Conservation (phyloP, 2,113 vertebrate genomes). For the Himantopus leucocephalus region DNA sequence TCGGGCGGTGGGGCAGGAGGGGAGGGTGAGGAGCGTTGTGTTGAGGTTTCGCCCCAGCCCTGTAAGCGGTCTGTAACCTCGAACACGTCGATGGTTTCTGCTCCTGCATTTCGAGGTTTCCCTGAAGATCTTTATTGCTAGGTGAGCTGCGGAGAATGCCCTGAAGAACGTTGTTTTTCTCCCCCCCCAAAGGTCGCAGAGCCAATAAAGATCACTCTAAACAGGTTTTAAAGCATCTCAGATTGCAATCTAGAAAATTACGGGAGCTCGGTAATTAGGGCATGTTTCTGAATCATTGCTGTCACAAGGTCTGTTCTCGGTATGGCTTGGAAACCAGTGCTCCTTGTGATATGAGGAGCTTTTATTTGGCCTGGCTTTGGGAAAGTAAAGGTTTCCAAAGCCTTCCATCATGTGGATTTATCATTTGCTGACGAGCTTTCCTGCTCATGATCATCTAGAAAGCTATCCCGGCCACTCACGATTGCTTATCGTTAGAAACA, state of each 20-base stretch:
- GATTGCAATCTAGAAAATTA: slow-evolving; percentile 50
- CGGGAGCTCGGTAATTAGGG: slow-evolving; percentile 18
- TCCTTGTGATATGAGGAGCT: not conserved
- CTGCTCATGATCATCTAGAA: rapidly evolving
- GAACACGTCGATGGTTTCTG: not conserved
- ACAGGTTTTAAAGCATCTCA: slow-evolving; percentile 28
- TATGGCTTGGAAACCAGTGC: not conserved
- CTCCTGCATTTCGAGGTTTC: not conserved
- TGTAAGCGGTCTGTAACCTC: rapidly evolving
- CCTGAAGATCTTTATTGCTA: not conserved
- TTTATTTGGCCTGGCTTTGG: not conserved
- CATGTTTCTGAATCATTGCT: slow-evolving; percentile 46
- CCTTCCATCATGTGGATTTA: not conserved
- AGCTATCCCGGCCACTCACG: rapidly evolving
- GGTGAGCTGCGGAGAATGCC: not conserved
- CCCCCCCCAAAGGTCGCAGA: not conserved
- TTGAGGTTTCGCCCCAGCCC: not conserved
- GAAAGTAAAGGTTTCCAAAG: not conserved
- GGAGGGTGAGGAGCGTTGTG: rapidly evolving
- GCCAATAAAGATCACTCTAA: slow-evolving; percentile 30
- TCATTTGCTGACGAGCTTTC: not conserved
- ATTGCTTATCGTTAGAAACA: not conserved
- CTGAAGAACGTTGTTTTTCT: not conserved
- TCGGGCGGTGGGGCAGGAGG: not conserved
- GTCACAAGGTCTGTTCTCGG: not conserved